Conservation (phyloP, 2,797 vertebrate species). For the Phoebastria nigripes region DNA sequence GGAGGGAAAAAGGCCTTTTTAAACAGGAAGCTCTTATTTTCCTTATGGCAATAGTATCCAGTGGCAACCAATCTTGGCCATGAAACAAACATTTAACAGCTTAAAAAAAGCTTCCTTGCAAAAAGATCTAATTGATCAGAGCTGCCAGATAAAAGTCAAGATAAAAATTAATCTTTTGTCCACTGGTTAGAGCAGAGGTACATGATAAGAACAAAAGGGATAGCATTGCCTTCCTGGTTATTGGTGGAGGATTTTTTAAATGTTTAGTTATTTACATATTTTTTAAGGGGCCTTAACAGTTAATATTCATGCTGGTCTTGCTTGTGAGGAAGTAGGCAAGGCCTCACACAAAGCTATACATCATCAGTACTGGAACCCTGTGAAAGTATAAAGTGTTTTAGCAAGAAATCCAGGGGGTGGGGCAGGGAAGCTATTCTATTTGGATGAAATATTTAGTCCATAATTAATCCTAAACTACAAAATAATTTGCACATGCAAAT, state of each 20-base stretch:
- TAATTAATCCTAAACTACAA: neutral
- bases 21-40: neutral
- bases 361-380: neutral
- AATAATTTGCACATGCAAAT: neutral
- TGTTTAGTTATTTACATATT: neutral
- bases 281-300: neutral
- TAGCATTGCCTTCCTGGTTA: neutral
- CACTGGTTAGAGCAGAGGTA: neutral
- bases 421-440: neutral
- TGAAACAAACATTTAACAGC: neutral
- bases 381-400: neutral
- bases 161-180: neutral
- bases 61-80: rapidly evolving
- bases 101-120: neutral
- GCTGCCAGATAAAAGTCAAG: neutral
- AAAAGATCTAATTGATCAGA: neutral
- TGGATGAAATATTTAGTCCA: neutral
- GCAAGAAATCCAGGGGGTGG: neutral
- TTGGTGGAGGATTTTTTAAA: neutral
- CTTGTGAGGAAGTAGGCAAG: neutral
- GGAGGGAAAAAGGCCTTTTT: neutral
- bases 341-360: neutral
- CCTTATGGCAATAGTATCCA: neutral
- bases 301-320: neutral
- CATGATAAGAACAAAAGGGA: neutral